Conservation (phyloP, 2,113 vertebrate species). For the Setophaga coronata region DNA sequence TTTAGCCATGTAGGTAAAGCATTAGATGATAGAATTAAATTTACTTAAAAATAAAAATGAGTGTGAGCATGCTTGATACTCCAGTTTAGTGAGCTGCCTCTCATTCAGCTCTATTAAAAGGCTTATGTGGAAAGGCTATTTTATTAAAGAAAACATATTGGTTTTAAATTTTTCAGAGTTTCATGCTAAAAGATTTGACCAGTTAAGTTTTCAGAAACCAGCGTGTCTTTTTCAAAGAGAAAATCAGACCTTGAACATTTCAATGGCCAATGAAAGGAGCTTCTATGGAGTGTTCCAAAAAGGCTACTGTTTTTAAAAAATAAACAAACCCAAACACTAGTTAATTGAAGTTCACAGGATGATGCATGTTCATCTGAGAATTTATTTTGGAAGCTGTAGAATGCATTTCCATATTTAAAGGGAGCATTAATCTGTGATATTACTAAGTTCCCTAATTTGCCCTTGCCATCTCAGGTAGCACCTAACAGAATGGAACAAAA, state of each 20-base stretch:
- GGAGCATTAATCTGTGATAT: not conserved
- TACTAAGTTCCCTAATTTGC: not conserved
- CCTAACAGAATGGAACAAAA: not conserved
- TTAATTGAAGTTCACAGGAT: slow-evolving; percentile 24
- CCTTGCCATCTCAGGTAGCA: not conserved
- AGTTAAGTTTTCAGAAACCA: not conserved
- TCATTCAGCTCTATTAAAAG: not conserved
- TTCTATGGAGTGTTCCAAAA: not conserved
- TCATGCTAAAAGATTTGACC: not conserved
- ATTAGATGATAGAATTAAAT: not conserved
- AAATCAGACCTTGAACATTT: not conserved
- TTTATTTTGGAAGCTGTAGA: slow-evolving; percentile 39
- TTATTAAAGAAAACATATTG: not conserved
- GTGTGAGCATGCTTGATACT: not conserved
- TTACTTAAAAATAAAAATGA: not conserved
- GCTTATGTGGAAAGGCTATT: not conserved
- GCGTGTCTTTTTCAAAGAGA: not conserved
- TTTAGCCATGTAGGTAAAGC: not conserved
- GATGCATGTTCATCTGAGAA: slow-evolving; percentile 10
- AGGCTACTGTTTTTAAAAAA: not conserved
- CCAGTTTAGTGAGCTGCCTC: not conserved
- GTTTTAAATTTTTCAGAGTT: not conserved
- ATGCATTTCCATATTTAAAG: slow-evolving; percentile 60
- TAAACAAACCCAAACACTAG: not conserved
- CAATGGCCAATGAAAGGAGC: not conserved